Percentiles rank a stretch among this genome's conserved stretches.
Evolutionary conservation across 2,888 invertebrate genomes (phyloP).

Genomic region (Tinea trinotella): DNA sequence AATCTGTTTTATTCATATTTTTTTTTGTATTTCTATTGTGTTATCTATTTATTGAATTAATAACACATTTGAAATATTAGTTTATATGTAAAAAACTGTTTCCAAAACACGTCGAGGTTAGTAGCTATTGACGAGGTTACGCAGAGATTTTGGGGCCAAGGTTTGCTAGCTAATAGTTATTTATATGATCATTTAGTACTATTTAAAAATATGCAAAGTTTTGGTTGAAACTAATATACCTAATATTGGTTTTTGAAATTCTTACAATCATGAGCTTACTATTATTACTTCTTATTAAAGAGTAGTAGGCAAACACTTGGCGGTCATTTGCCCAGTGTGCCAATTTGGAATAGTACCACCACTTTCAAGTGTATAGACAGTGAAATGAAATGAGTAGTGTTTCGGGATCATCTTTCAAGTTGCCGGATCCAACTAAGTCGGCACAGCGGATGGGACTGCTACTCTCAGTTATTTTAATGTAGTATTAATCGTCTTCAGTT

Average conservation of each 20-base stretch:
- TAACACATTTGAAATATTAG: not conserved
- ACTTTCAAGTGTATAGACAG: no score
- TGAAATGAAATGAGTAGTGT: no score
- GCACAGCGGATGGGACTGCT: no score
- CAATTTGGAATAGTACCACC: no score
- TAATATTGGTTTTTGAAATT: not conserved
- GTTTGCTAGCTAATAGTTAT: slow-evolving; percentile 54
- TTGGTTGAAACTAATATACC: not conserved
- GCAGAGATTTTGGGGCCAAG: slow-evolving; percentile 61
- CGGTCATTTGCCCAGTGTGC: no score
- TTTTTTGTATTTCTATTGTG: not conserved
- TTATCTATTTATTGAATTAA: not conserved
- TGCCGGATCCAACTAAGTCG: no score
- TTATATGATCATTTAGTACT: slow-evolving; percentile 32
- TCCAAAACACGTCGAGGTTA: slow-evolving; percentile 30
- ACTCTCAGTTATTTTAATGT: no score
- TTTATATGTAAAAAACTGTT: slow-evolving; percentile 16
- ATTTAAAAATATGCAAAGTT: not conserved
- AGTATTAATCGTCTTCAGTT: no score
- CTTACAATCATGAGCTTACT: no score
- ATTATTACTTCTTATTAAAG: no score
- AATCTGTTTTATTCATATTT: not conserved
- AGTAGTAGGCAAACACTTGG: no score
- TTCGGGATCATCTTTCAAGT: no score
- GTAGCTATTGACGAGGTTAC: slow-evolving; percentile 41